A percentile compares a stretch with the other conserved stretches of the same genome.
These are phyloP conservation scores for Circaetus gallicus DNA, from an alignment of 2,113 vertebrate species.

Conservation along the genomic window DNA sequence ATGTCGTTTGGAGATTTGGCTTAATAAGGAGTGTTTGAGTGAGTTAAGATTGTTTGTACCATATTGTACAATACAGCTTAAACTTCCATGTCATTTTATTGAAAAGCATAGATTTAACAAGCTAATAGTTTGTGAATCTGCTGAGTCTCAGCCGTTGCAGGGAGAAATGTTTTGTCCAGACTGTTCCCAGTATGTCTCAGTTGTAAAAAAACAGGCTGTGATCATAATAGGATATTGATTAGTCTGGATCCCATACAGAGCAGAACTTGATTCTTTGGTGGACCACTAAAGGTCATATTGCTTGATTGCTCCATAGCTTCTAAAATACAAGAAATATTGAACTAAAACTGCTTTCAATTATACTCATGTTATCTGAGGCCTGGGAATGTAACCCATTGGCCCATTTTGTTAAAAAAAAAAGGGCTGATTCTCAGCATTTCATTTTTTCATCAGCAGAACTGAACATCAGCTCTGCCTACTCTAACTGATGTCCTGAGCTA, in stretches of 20 bases:
- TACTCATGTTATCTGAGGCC: constrained; percentile 6
- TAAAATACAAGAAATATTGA: constrained; percentile 71
- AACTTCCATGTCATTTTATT: background rate
- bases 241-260: constrained; percentile 81
- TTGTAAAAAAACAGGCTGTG: background rate
- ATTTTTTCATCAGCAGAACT: background rate
- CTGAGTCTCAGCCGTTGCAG: background rate
- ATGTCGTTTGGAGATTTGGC: background rate
- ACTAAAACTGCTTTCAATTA: constrained; percentile 39
- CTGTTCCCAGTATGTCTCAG: background rate
- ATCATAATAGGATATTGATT: constrained; percentile 96
- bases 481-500: background rate
- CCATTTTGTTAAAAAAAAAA: constrained; percentile 31
- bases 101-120: constrained; percentile 12
- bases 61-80: background rate
- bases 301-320: constrained; percentile 77
- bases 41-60: background rate
- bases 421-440: background rate
- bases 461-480: background rate
- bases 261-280: constrained; percentile 81
- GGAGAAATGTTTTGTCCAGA: background rate
- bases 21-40: background rate
- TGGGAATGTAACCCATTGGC: constrained; percentile 7
- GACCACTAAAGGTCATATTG: constrained; percentile 87
- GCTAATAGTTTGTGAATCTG: background rate